Evolutionary conservation across 1,140 invertebrate species (phyloP), one percentile per base, ranked within the genome.

Genomic region (Platyura marginata): DNA sequence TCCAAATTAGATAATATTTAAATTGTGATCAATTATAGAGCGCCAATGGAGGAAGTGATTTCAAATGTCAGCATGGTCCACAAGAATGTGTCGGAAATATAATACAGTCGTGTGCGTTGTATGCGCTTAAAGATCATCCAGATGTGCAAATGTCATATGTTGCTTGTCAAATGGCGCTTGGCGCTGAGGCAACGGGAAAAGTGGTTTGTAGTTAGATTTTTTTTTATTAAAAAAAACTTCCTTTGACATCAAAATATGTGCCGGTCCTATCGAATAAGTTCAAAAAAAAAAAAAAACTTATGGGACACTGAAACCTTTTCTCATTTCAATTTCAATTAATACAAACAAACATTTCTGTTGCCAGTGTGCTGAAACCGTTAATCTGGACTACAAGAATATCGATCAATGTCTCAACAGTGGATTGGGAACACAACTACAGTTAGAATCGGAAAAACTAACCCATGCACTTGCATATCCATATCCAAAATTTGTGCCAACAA

Each of bases 51-150:
- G 59, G 54, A n/a, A 71, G 67, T 48, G 38, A 56, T 9, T 78
- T 81, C 51, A 45, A 49, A 16, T 82, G 79, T 46, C 78, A 81
- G 54, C 78, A 81, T 48, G 79, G 78, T 0, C 54, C 63, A 0
- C 46, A 45, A 0, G 79, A 81, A 51, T 81, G 79, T 44, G 57
- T 65, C 23, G 75, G 74, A 1, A 80, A 81, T 53, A 69, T 66
- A 40, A 60, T 70, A 15, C 77, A 80, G 48, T 68, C 72, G 4
- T 81, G 78, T 46, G 72, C 64, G 19, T 57, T 81, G 18, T 55
- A 70, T 33, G 46, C 18, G 3, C 19, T 38, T 5, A 53, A 59
- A 44, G 40, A 51, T 3, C 51, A 60, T 40, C 63, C 72, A 47
- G 41, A 51, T 25, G 47, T 56, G 34, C 56, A 54, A 40, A 57